Percentiles rank a stretch among this genome's conserved stretches.
phyloP scores from a whole-genome alignment of 2,797 vertebrate species.

The Delichon dasypus region DNA sequence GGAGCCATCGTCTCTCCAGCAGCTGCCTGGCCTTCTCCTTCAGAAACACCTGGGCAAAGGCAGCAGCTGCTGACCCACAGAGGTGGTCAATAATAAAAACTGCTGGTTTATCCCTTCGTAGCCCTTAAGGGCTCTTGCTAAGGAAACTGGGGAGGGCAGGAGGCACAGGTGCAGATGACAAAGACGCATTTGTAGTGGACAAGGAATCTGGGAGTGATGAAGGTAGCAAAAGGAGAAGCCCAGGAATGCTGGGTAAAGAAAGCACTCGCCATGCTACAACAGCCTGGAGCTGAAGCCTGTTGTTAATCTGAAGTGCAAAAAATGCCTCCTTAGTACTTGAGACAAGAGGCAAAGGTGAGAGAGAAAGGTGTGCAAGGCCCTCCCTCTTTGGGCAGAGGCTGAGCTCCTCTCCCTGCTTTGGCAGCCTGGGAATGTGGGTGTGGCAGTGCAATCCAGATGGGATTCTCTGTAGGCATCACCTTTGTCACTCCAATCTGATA shows the following conservation, averaged over 20 bases:
- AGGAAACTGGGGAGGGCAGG: background rate
- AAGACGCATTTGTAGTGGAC: background rate
- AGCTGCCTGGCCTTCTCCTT: conserved; percentile 82
- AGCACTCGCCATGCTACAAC: background rate
- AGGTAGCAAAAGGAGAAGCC: background rate
- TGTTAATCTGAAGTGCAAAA: background rate
- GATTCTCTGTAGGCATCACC: conserved; percentile 48
- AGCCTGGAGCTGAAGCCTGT: background rate
- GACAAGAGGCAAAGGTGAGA: background rate
- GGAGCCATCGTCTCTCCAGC: conserved; percentile 81
- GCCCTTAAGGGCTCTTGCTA: background rate
- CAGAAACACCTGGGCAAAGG: conserved; percentile 83
- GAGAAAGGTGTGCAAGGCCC: background rate
- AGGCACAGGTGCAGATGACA: background rate
- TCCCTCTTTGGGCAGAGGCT: background rate
- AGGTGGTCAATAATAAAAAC: background rate
- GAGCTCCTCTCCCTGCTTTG: background rate
- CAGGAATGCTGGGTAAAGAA: background rate
- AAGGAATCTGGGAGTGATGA: background rate
- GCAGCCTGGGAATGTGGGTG: background rate
- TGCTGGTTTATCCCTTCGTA: background rate
- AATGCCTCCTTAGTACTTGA: background rate
- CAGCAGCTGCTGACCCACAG: background rate
- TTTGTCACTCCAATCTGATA: conserved; percentile 77
- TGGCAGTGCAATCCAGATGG: background rate